These are phyloP conservation scores for Tetramorium bicarinatum DNA, from an alignment of 2,888 invertebrate species.

Conservation along the genomic window DNA sequence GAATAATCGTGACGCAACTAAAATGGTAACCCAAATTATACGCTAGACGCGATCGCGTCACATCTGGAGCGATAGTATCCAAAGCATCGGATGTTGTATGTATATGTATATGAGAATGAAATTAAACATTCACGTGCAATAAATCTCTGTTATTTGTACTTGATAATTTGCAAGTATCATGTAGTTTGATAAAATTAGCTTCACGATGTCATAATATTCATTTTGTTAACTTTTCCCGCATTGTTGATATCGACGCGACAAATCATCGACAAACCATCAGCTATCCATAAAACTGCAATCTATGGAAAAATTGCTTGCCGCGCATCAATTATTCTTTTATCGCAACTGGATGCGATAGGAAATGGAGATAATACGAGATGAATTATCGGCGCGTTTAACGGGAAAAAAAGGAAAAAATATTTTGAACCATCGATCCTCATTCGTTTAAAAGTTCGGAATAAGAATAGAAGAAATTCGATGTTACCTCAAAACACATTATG, in stretches of 20 bases:
- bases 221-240: neutral
- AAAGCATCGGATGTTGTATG: neutral
- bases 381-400: constrained; percentile 1
- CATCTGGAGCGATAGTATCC: constrained; percentile 49
- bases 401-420: constrained; percentile 1
- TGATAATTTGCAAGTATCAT: neutral
- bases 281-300: constrained; percentile 16
- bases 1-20: constrained; percentile 55
- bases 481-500: neutral
- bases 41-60: constrained; percentile 42
- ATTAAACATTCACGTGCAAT: constrained; percentile 21
- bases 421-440: neutral
- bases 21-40: constrained; percentile 65
- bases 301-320: constrained; percentile 12
- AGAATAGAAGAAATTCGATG: neutral
- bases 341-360: neutral
- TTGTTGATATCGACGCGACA: neutral
- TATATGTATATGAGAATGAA: neutral
- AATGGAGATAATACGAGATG: constrained; percentile 18
- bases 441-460: constrained; percentile 1
- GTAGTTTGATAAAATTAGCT: constrained; percentile 15
- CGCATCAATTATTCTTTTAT: constrained; percentile 38
- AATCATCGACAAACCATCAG: constrained; percentile 16
- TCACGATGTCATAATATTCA: neutral
- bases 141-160: constrained; percentile 20